Conservation (phyloP, 2,888 invertebrate species). For the Phasia obesa region DNA sequence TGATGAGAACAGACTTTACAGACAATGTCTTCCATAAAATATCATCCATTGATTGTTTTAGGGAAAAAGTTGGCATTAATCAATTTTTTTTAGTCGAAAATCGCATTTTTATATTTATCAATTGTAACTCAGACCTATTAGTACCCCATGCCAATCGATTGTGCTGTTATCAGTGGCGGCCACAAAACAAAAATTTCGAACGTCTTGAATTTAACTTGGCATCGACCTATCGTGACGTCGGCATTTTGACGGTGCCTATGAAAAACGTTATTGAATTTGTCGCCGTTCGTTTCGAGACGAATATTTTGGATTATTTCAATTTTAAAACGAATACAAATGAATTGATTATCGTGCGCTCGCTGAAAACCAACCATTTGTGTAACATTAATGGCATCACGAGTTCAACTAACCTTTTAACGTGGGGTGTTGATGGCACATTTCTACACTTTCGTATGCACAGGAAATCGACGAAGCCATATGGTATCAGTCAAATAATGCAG, state of each 20-base stretch:
- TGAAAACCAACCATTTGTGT: conserved; percentile 73
- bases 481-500: conserved; percentile 73
- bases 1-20: conserved; percentile 71
- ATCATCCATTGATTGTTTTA: conserved; percentile 13
- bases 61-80: conserved; percentile 68
- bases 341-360: conserved; percentile 68
- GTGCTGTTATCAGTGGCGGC: conserved; percentile 73
- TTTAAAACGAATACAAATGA: conserved; percentile 71
- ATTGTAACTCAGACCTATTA: conserved; percentile 42
- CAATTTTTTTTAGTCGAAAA: conserved; percentile 73
- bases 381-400: conserved; percentile 73
- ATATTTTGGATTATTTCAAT: conserved; percentile 73
- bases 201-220: conserved; percentile 73
- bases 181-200: conserved; percentile 62
- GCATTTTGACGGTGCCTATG: conserved; percentile 63
- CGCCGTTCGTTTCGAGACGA: conserved; percentile 68
- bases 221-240: conserved; percentile 72
- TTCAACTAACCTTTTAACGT: conserved; percentile 75
- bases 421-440: conserved; percentile 75
- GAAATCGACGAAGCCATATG: conserved; percentile 73
- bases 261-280: conserved; percentile 74
- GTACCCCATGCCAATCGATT: conserved; percentile 72
- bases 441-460: conserved; percentile 77
- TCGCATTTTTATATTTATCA: conserved; percentile 71
- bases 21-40: conserved; percentile 36